Evolutionary conservation across 2,797 vertebrate species (phyloP), one percentile per base, ranked within the genome.

Genomic region (Pteronotus mesoamericanus): DNA sequence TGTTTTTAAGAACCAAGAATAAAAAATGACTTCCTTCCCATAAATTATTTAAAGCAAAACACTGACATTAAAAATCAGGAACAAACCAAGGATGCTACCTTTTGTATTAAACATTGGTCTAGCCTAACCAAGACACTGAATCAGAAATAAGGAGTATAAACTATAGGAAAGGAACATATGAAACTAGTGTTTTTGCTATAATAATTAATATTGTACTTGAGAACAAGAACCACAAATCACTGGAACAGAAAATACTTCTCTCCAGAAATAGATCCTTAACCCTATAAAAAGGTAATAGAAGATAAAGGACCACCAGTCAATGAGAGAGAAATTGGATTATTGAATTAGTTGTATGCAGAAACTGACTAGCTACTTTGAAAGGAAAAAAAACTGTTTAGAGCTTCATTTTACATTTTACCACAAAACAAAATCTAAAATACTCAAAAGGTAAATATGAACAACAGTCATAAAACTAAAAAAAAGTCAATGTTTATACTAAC

Each of bases 1-100:
- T 34, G 44, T 77, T 95, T 92, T 83, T 68, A 93, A 82, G n/a
- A 82, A 61, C 12, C 29, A 78, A 82, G 24, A 87, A 82, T 89
- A 68, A 93, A 79, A 86, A 37, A 48, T 26, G 37, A 82, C 29
- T 93, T 94, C 48, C 34, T 72, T 94, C 34, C 79, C 19, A 37
- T 57, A 61, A 69, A 64, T 89, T 74, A 92, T 80, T 90, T 92
- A 86, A 93, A 86, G 29, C 68, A 85, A 89, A 74, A 18, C 29
- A 77, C 72, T 87, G 80, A 61, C 51, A 74, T 86, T 92, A 68
- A 94, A 95, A 96, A 74, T 69, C 29, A 74, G 21, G 39, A 72
- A 37, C 34, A 84, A 92, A 92, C 71, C 26, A 89, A 87, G 16
- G 26, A 86, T 51, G 34, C 39, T 77, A 89, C 24, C n/a, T 53